phyloP scores from a whole-genome alignment of 1,140 invertebrate genomes.

The Mya arenaria region DNA sequence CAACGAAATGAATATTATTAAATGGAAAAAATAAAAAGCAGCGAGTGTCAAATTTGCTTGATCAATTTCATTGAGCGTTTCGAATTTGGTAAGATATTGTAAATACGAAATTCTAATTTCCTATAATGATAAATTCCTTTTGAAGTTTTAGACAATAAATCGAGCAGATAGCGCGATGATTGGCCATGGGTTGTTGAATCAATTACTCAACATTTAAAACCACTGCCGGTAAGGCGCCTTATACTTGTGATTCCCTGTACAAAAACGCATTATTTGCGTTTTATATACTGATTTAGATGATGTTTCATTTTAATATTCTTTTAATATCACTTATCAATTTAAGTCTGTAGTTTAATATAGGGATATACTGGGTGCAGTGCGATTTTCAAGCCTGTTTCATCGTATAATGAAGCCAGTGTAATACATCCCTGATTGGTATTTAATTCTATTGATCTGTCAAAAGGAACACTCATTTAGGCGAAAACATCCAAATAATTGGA shows the following conservation, averaged over 20 bases:
- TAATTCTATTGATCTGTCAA: conserved; percentile 22
- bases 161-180: neutral
- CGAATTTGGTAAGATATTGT: too few species aligned
- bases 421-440: too few species aligned
- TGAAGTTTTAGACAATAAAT: conserved; percentile 45
- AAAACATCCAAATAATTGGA: too few species aligned
- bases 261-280: neutral
- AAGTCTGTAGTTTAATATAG: neutral
- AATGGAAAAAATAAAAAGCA: too few species aligned
- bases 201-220: conserved; percentile 39
- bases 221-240: neutral
- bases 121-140: too few species aligned
- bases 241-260: neutral
- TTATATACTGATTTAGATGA: conserved; percentile 19
- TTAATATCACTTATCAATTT: conserved; percentile 54
- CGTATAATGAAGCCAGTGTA: conserved; percentile 5
- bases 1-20: too few species aligned
- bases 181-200: conserved; percentile 16
- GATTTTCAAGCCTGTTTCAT: conserved; percentile 37
- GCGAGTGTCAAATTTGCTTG: too few species aligned
- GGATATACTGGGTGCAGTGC: conserved; percentile 8
- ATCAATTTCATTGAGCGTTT: too few species aligned
- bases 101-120: too few species aligned
- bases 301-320: conserved; percentile 35
- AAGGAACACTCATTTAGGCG: neutral